Evolutionary conservation across 2,888 invertebrate species (phyloP).

Genomic region (Cyclophora albipunctata): DNA sequence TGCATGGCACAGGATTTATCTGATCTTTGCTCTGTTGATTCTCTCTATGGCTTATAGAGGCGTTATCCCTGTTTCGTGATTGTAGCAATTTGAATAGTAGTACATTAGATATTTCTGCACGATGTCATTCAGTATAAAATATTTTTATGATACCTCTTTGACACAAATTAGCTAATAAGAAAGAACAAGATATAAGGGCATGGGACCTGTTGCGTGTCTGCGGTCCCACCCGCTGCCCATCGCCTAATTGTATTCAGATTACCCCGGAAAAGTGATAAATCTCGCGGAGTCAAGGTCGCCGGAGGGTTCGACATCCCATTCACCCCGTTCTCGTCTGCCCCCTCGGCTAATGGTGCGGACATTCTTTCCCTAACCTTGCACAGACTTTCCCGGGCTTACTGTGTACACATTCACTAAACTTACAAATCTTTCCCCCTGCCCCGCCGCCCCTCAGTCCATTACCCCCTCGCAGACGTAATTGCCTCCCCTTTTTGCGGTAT

Average conservation of each 20-base stretch:
- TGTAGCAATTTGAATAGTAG: no score
- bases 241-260: slow-evolving; percentile 71
- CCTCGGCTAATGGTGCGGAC: slow-evolving; percentile 64
- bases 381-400: slow-evolving; percentile 43
- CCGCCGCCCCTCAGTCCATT: slow-evolving; percentile 26
- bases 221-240: slow-evolving; percentile 49
- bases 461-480: slow-evolving; percentile 32
- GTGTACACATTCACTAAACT: slow-evolving; percentile 39
- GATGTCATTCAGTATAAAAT: no score
- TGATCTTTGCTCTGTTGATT: no score
- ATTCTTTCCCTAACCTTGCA: slow-evolving; percentile 62
- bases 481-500: slow-evolving; percentile 28
- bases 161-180: no score
- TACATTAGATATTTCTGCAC: no score
- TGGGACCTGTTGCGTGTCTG: slow-evolving; percentile 49
- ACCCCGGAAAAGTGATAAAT: slow-evolving; percentile 70
- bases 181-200: background rate
- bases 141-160: no score
- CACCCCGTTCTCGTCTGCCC: slow-evolving; percentile 65
- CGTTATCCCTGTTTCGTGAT: no score
- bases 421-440: slow-evolving; percentile 29
- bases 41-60: no score
- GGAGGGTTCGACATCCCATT: slow-evolving; percentile 71
- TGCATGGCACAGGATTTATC: background rate
- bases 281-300: slow-evolving; percentile 67